Evolutionary conservation across 2,888 invertebrate genomes (phyloP), one percentile per base, ranked within the genome.

Genomic region (Oxytorus armatus): DNA sequence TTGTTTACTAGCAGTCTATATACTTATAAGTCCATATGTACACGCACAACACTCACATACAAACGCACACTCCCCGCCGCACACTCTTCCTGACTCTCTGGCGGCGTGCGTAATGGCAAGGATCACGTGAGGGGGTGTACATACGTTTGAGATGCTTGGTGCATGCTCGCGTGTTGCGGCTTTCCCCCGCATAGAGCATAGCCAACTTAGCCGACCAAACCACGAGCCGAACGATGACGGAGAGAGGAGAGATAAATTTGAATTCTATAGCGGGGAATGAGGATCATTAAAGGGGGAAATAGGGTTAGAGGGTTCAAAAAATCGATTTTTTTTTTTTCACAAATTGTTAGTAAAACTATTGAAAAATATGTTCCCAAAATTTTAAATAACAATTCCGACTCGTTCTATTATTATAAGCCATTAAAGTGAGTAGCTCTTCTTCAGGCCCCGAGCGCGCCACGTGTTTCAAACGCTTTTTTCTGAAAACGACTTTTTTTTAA

Each of bases 81-180:
- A 21, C n/a, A 10, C 36, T 39, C 51, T 36, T 51, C 29, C 51
- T 51, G 51, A 68, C 25, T 42, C 25, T 42, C 53, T 42, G 23
- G 53, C 68, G 55, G 42, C 23, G 68, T 78, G 78, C 78, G 78
- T 78, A 73, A 78, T 68, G 44, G 66, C 73, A 78, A 73, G 53
- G 73, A 73, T 73, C 68, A 78, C 73, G 68, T 33, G 61, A 68
- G 39, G 36, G 59, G 53, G 68, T 47, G 73, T 63, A 68, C 78
- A 61, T 68, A 73, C 66, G 53, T 53, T 73, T 68, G 16, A 51
- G 53, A 53, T 36, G 66, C 36, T 59, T 42, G 49, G 23, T 44
- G 23, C 42, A 59, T n/a, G 61, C 23, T 78, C 16, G 73, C 73
- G 68, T 68, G 68, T 73, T 53, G 61, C 25, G 61, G 39, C 66